Evolutionary conservation across 2,113 vertebrate species (phyloP).

Genomic region (Cephalopholis sonnerati): DNA sequence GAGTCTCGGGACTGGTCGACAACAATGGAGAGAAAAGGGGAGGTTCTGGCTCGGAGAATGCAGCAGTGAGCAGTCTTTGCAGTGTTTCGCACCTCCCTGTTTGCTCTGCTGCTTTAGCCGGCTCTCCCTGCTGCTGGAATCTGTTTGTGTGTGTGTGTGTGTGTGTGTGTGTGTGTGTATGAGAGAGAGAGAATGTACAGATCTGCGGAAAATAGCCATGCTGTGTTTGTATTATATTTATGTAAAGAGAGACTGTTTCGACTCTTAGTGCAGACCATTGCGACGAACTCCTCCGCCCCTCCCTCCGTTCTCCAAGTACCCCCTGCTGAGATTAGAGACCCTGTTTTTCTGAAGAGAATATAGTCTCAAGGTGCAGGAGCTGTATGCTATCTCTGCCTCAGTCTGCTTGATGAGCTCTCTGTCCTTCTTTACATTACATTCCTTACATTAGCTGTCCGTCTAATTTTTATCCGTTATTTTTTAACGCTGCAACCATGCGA

Average conservation of each 20-base stretch:
- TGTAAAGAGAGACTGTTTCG: conserved; percentile 11
- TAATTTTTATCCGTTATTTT: neutral
- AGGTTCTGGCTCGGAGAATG: conserved; percentile 68
- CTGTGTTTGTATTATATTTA: conserved; percentile 37
- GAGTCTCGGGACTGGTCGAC: conserved; percentile 55
- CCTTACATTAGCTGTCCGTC: neutral
- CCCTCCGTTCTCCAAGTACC: conserved; percentile 20
- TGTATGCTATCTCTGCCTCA: conserved; percentile 2
- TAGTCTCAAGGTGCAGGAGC: conserved; percentile 23
- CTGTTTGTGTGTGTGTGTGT: conserved; percentile 20
- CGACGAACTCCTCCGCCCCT: conserved; percentile 16
- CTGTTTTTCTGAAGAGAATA: conserved; percentile 30
- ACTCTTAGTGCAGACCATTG: conserved; percentile 24
- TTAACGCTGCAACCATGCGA: neutral
- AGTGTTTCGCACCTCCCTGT: conserved; percentile 63
- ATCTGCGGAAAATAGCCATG: conserved; percentile 32
- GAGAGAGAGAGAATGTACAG: conserved; percentile 36
- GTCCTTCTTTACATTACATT: conserved; percentile 17
- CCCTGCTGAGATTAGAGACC: conserved; percentile 24
- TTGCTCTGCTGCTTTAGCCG: conserved; percentile 52
- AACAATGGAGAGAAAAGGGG: conserved; percentile 69
- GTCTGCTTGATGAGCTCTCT: conserved; percentile 32
- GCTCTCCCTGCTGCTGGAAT: conserved; percentile 37
- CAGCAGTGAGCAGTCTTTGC: conserved; percentile 76
- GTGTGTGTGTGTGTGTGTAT: neutral